phyloP scores from a whole-genome alignment of 2,888 invertebrate species.

The Eupithecia subumbrata region DNA sequence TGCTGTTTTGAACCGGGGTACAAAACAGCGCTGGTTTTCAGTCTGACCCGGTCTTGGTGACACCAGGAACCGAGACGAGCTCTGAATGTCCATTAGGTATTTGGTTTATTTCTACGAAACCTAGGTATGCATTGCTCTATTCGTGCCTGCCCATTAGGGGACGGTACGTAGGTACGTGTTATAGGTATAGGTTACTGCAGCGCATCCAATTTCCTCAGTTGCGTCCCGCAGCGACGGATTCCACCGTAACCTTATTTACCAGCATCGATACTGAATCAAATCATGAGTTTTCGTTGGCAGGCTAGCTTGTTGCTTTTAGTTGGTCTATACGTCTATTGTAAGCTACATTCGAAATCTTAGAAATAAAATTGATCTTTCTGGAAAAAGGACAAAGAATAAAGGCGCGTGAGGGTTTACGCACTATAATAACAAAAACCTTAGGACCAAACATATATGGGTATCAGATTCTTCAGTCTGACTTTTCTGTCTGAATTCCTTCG shows the following conservation, averaged over 20 bases:
- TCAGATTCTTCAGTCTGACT: too few relatives aligned
- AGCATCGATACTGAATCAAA: slow-evolving; percentile 4
- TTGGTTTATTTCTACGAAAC: neutral
- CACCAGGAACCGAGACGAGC: too few relatives aligned
- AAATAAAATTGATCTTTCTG: neutral
- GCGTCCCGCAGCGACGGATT: slow-evolving; percentile 2
- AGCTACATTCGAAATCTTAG: neutral
- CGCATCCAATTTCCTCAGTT: slow-evolving; percentile 28
- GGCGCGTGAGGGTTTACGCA: too few relatives aligned
- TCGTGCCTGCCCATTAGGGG: neutral
- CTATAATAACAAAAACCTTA: too few relatives aligned
- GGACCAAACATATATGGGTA: too few relatives aligned
- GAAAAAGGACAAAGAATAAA: too few relatives aligned
- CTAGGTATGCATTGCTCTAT: neutral
- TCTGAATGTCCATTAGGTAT: too few relatives aligned
- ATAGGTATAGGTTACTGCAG: slow-evolving; percentile 2
- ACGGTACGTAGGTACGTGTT: neutral
- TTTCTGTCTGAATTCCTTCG: too few relatives aligned
- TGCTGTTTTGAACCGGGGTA: too few relatives aligned
- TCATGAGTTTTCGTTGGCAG: neutral
- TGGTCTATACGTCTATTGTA: neutral
- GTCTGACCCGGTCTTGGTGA: too few relatives aligned
- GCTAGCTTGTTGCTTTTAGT: neutral
- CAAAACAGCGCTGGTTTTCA: too few relatives aligned
- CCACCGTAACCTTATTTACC: slow-evolving; percentile 23